Percentiles rank a stretch among this genome's conserved stretches.
These are phyloP conservation scores for Eretmochelys imbricata DNA, from an alignment of 2,113 vertebrate genomes.

Conservation along the genomic window DNA sequence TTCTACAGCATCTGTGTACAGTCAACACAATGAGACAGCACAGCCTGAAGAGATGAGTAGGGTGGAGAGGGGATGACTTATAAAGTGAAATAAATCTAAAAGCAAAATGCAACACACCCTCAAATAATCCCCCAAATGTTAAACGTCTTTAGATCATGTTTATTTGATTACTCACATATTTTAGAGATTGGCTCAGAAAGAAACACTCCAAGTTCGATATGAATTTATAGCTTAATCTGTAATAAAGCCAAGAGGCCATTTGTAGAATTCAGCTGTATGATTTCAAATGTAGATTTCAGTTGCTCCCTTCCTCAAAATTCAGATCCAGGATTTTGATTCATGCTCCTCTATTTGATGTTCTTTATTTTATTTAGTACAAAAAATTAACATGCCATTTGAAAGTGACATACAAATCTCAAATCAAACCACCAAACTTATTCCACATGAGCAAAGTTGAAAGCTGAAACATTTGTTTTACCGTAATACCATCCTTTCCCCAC, in stretches of 20 bases:
- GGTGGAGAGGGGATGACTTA: neutral
- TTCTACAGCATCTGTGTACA: neutral
- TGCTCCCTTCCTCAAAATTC: neutral
- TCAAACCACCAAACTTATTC: neutral
- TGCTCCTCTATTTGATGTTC: neutral
- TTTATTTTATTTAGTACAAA: neutral
- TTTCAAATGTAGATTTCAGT: neutral
- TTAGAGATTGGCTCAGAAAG: neutral
- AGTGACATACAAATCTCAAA: accelerated
- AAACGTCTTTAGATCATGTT: neutral
- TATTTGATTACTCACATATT: neutral
- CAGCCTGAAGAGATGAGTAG: neutral
- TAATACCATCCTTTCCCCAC: neutral
- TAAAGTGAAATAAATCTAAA: neutral
- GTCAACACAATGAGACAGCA: neutral
- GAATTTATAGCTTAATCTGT: conserved; percentile 9
- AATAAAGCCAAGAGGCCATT: neutral
- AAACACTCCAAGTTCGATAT: neutral
- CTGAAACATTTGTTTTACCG: neutral
- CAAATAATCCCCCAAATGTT: neutral
- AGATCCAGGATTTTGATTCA: neutral
- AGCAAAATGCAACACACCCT: neutral
- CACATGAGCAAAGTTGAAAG: neutral
- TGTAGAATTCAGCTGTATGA: neutral
- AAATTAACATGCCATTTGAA: neutral